phyloP scores from a whole-genome alignment of 2,888 invertebrate genomes.

The Xiphydria camelus region DNA sequence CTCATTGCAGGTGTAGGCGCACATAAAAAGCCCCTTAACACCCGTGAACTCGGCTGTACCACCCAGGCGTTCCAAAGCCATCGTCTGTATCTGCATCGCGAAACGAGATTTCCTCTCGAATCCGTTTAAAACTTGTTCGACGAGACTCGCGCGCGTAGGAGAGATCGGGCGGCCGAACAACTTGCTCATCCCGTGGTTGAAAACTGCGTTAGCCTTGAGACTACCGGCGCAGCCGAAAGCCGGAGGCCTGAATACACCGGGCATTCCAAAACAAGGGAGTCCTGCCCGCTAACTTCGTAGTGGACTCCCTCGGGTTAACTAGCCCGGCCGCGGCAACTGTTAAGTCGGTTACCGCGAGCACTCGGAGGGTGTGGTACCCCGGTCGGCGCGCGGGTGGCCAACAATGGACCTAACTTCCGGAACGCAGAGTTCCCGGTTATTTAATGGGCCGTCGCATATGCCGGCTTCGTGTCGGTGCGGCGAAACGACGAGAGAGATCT shows the following conservation, averaged over 20 bases:
- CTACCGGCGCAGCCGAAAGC: constrained; percentile 11
- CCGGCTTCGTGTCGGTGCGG: constrained; percentile 38
- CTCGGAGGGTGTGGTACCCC: too few relatives aligned
- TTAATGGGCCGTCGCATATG: constrained; percentile 41
- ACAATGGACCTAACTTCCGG: constrained; percentile 39
- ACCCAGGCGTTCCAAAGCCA: too few relatives aligned
- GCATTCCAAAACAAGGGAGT: constrained; percentile 49
- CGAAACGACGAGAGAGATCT: too few relatives aligned
- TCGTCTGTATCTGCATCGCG: too few relatives aligned
- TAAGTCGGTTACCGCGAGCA: constrained; percentile 52
- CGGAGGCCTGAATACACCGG: constrained; percentile 46
- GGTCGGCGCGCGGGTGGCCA: constrained; percentile 24
- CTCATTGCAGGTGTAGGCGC: too few relatives aligned
- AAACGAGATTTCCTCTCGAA: constrained; percentile 46
- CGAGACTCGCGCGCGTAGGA: constrained; percentile 1
- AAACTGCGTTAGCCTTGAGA: constrained; percentile 41
- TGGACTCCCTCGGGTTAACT: constrained; percentile 32
- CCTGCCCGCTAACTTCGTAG: constrained; percentile 41
- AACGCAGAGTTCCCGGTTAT: constrained; percentile 40
- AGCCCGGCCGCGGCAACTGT: constrained; percentile 44
- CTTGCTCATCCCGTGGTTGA: constrained; percentile 35
- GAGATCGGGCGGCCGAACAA: constrained; percentile 34
- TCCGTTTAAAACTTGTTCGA: constrained; percentile 48
- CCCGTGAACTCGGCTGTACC: too few relatives aligned
- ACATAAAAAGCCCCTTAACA: too few relatives aligned